These are phyloP conservation scores for Thecophora atra DNA, from an alignment of 2,888 invertebrate species.

Conservation along the genomic window DNA sequence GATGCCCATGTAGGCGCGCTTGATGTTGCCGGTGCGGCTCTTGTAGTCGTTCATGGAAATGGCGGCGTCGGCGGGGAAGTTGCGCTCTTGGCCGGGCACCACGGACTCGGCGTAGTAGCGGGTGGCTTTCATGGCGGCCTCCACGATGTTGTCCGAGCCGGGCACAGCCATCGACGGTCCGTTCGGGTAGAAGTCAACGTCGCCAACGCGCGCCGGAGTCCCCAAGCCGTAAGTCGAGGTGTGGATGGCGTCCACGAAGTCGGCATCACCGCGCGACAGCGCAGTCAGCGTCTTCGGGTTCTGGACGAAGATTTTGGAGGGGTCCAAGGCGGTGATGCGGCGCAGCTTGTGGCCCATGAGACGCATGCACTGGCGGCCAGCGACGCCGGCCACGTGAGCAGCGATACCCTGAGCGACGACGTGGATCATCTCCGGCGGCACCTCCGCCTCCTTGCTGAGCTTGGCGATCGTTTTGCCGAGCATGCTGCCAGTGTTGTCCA, in stretches of 20 bases:
- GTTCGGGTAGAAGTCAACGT: conserved; percentile 64
- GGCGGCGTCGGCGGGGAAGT: conserved; percentile 61
- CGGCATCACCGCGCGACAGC: conserved; percentile 62
- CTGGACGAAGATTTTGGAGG: conserved; percentile 54
- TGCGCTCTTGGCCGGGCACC: conserved; percentile 59
- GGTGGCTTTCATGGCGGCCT: conserved; percentile 58
- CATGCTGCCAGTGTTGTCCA: conserved; percentile 51
- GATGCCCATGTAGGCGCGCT: conserved; percentile 62
- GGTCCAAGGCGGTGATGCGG: conserved; percentile 63
- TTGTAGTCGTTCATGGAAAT: conserved; percentile 58
- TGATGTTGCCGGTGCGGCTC: conserved; percentile 53
- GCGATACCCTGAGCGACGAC: conserved; percentile 58
- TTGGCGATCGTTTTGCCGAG: conserved; percentile 56
- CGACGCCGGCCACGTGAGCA: conserved; percentile 62
- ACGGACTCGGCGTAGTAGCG: conserved; percentile 64
- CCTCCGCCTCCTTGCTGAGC: conserved; percentile 49
- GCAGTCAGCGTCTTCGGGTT: conserved; percentile 50
- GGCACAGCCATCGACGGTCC: conserved; percentile 55
- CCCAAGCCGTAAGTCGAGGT: conserved; percentile 59
- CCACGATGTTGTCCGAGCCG: conserved; percentile 58
- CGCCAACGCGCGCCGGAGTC: conserved; percentile 51
- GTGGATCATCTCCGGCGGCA: conserved; percentile 57
- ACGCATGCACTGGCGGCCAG: conserved; percentile 56
- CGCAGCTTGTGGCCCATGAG: conserved; percentile 57
- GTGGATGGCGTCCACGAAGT: conserved; percentile 62